Evolutionary conservation across 2,797 vertebrate genomes (phyloP).

Genomic region (Craterocephalus amniculus): DNA sequence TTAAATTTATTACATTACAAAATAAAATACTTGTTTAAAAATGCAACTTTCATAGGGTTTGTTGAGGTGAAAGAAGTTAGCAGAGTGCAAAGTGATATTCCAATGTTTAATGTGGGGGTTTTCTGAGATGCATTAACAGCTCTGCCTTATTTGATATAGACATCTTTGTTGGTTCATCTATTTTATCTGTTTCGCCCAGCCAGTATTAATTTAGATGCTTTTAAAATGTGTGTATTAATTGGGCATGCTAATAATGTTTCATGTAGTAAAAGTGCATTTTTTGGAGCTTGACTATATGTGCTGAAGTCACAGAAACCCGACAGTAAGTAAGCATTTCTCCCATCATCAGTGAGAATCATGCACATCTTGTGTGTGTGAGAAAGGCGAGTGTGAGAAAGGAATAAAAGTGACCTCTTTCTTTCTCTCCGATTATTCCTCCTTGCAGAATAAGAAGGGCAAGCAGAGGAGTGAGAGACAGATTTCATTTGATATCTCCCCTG

Average conservation of each 20-base stretch:
- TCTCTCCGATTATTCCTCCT: slow-evolving; percentile 49
- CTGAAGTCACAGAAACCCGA: slow-evolving; percentile 39
- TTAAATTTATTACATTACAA: too few species aligned
- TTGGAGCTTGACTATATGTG: not conserved
- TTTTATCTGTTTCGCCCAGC: not conserved
- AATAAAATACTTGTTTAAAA: too few species aligned
- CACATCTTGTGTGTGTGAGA: slow-evolving; percentile 24
- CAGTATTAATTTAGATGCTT: not conserved
- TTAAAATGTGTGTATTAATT: not conserved
- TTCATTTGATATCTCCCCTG: slow-evolving; percentile 72
- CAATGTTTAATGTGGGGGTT: too few species aligned
- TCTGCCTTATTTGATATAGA: not conserved
- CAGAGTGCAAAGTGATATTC: too few species aligned
- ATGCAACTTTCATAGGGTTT: too few species aligned
- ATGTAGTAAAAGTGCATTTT: slow-evolving; percentile 11
- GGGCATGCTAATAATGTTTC: not conserved
- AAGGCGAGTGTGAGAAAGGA: slow-evolving; percentile 12
- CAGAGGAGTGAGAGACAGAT: slow-evolving; percentile 58
- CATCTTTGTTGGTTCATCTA: not conserved
- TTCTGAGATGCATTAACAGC: too few species aligned
- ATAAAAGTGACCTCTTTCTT: slow-evolving; percentile 67
- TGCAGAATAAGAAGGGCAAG: slow-evolving; percentile 45
- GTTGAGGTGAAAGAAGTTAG: too few species aligned
- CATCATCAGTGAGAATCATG: slow-evolving; percentile 46
- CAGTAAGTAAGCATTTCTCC: slow-evolving; percentile 44